A percentile compares a stretch with the other conserved stretches of the same genome.
phyloP scores from a whole-genome alignment of 2,797 vertebrate genomes.

The Pyrocephalus nanus region DNA sequence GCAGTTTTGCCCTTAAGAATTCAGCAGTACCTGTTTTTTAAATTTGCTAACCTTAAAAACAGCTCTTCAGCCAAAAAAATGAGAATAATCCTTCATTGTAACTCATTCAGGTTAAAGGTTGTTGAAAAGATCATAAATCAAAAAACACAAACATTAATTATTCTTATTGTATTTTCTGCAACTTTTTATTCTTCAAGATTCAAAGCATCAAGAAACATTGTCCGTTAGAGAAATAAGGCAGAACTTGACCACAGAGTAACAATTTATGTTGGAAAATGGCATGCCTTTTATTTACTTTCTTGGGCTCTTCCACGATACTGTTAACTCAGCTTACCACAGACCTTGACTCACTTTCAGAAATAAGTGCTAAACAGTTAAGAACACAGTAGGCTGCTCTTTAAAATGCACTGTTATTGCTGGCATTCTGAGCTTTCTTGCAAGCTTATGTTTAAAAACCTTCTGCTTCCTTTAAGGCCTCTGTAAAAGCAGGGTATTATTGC shows the following conservation, averaged over 20 bases:
- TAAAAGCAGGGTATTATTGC: not conserved
- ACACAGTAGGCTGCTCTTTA: not conserved
- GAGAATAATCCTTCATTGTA: not conserved
- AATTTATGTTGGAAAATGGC: not conserved
- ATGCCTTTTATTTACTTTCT: not conserved
- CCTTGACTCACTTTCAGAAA: not conserved
- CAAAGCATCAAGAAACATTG: not conserved
- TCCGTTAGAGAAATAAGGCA: not conserved
- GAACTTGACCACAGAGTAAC: not conserved
- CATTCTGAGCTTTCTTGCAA: not conserved
- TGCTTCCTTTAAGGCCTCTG: not conserved
- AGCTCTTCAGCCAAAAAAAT: not conserved
- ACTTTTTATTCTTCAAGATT: not conserved
- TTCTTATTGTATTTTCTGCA: not conserved
- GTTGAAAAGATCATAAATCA: not conserved
- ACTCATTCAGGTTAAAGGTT: not conserved
- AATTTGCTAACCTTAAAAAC: not conserved
- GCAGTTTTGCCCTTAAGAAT: not conserved
- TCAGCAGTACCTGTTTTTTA: not conserved
- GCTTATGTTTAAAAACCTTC: not conserved
- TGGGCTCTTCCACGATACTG: not conserved
- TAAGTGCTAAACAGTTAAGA: not conserved
- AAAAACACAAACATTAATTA: not conserved
- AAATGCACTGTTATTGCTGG: not conserved
- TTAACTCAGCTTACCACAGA: not conserved